A percentile compares a stretch with the other conserved stretches of the same genome.
Conservation (phyloP, 2,113 vertebrate species). For the Chaetura pelagica region DNA sequence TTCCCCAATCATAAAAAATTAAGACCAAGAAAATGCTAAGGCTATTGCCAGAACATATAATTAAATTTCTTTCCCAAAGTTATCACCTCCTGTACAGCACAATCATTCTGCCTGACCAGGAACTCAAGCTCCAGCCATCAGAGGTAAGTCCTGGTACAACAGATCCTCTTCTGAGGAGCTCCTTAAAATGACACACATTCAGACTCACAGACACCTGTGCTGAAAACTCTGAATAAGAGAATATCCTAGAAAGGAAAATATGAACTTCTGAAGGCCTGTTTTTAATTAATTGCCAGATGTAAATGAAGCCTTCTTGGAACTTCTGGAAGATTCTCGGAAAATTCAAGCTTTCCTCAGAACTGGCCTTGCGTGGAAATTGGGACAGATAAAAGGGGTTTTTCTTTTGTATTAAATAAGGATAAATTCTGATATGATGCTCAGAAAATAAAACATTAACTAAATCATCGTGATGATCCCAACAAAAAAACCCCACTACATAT, state of each 20-base stretch:
- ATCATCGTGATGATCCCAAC: background rate
- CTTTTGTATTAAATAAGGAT: background rate
- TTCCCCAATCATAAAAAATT: background rate
- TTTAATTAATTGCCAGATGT: background rate
- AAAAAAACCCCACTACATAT: background rate
- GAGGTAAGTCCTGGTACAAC: background rate
- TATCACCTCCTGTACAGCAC: background rate
- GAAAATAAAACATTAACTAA: background rate
- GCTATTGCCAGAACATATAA: background rate
- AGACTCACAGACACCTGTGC: background rate
- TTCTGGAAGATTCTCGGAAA: background rate
- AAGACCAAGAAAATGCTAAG: background rate
- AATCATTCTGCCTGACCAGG: background rate
- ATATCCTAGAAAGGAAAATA: background rate
- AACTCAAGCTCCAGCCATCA: background rate
- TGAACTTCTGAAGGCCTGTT: background rate
- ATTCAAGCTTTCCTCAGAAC: background rate
- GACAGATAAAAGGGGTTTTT: background rate
- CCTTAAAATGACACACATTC: background rate
- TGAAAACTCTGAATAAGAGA: background rate
- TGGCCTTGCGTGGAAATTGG: background rate
- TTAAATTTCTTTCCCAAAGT: background rate
- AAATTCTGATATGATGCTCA: background rate
- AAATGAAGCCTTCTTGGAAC: background rate
- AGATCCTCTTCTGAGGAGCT: background rate